These are phyloP conservation scores for Globia sparganii DNA, from an alignment of 2,888 invertebrate genomes.

Conservation along the genomic window DNA sequence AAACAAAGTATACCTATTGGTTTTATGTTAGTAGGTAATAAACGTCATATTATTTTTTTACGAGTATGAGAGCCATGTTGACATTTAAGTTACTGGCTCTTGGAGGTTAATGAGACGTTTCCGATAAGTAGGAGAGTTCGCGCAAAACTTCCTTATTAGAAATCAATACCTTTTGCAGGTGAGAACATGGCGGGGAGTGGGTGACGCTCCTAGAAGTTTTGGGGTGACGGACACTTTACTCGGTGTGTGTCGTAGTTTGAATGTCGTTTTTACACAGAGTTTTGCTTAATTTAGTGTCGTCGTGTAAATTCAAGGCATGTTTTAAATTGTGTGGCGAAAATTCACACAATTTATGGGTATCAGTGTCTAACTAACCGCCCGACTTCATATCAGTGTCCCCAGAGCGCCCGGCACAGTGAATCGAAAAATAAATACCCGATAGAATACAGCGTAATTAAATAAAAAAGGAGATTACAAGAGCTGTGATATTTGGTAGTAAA, in stretches of 20 bases:
- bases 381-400: too few relatives aligned
- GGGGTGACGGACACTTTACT: not conserved
- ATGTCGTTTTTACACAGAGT: not conserved
- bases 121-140: constrained; percentile 38
- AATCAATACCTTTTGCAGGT: constrained; percentile 47
- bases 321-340: not conserved
- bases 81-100: constrained; percentile 20
- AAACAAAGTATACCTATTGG: not conserved
- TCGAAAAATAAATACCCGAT: too few relatives aligned
- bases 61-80: constrained; percentile 17
- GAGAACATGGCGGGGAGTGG: not conserved
- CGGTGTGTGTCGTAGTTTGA: not conserved
- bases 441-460: too few relatives aligned
- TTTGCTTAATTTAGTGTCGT: too few relatives aligned
- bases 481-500: too few relatives aligned
- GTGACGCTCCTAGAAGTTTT: not conserved
- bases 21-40: not conserved
- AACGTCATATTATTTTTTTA: constrained; percentile 9
- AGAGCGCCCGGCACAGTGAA: too few relatives aligned
- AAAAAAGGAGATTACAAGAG: too few relatives aligned
- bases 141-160: constrained; percentile 51
- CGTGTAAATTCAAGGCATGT: not conserved
- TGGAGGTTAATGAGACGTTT: constrained; percentile 45
- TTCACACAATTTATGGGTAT: too few relatives aligned
- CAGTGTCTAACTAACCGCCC: too few relatives aligned